phyloP scores from a whole-genome alignment of 2,888 invertebrate species.

The Ferrisia virgata region DNA sequence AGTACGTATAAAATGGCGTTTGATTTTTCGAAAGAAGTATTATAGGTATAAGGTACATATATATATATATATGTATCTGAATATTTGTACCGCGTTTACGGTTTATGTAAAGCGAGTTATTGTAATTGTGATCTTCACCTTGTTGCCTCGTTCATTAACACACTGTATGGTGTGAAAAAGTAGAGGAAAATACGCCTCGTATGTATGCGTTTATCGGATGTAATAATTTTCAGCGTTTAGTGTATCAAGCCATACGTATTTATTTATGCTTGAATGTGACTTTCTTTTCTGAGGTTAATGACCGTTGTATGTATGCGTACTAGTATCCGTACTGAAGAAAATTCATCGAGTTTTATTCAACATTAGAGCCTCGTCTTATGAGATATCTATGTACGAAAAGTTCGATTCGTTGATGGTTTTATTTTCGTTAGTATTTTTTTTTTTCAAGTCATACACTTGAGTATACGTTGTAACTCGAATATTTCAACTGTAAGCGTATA shows the following conservation, averaged over 20 bases:
- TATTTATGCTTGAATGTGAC: constrained; percentile 6
- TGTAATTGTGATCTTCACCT: background rate
- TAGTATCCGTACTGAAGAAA: background rate
- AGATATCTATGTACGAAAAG: no score
- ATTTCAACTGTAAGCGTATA: no score
- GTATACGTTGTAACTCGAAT: no score
- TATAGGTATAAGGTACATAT: background rate
- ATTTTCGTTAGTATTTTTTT: no score
- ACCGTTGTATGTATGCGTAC: background rate
- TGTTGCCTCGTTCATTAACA: background rate
- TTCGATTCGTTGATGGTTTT: no score
- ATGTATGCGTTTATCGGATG: background rate
- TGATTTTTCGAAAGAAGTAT: no score
- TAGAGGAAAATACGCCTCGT: background rate
- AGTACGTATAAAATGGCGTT: background rate
- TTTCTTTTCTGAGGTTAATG: constrained; percentile 22
- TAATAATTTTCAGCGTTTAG: constrained; percentile 22
- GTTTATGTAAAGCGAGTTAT: background rate
- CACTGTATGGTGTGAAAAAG: background rate
- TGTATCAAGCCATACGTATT: background rate
- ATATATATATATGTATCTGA: background rate
- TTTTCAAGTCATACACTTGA: no score
- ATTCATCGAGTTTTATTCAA: background rate
- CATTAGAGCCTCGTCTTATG: background rate
- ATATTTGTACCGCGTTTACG: background rate